These are phyloP conservation scores for Gadopsis marmoratus DNA, from an alignment of 2,797 vertebrate species.

Conservation along the genomic window DNA sequence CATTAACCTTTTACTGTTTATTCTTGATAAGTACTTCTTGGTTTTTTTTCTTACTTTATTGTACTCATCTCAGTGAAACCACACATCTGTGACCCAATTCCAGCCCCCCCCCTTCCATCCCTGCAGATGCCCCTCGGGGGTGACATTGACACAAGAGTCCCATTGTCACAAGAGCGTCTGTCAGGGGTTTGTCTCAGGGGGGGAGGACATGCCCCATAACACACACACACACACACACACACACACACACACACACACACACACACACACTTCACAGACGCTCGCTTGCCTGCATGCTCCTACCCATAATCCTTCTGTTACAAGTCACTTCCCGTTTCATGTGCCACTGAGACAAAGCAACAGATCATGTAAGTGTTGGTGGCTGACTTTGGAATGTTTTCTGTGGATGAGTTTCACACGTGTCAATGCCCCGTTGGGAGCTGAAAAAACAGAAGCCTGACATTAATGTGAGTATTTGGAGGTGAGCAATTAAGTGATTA, in stretches of 20 bases:
- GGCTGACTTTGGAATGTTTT: slow-evolving; percentile 15
- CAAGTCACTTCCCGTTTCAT: slow-evolving; percentile 78
- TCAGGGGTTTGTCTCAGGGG: slow-evolving; percentile 58
- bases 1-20: slow-evolving; percentile 28
- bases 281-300: slow-evolving; percentile 45
- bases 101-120: slow-evolving; percentile 29
- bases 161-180: slow-evolving; percentile 81
- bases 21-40: slow-evolving; percentile 17
- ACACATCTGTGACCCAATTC: slow-evolving; percentile 23
- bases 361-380: slow-evolving; percentile 70
- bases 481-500: slow-evolving; percentile 42
- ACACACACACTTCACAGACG: slow-evolving; percentile 39
- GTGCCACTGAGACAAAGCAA: slow-evolving; percentile 72
- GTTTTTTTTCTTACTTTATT: slow-evolving; percentile 2
- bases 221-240: slow-evolving; percentile 40
- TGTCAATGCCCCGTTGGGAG: slow-evolving; percentile 8
- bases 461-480: slow-evolving; percentile 48
- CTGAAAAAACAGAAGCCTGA: slow-evolving; percentile 13
- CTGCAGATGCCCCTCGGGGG: slow-evolving; percentile 61
- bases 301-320: slow-evolving; percentile 79
- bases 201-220: slow-evolving; percentile 47
- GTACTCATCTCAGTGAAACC: slow-evolving; percentile 14
- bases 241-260: slow-evolving; percentile 28
- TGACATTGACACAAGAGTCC: slow-evolving; percentile 81
- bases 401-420: slow-evolving; percentile 18